Base-by-base conservation (phyloP, 2,888 invertebrate species). In the Acrocyrtus sp. region DNA sequence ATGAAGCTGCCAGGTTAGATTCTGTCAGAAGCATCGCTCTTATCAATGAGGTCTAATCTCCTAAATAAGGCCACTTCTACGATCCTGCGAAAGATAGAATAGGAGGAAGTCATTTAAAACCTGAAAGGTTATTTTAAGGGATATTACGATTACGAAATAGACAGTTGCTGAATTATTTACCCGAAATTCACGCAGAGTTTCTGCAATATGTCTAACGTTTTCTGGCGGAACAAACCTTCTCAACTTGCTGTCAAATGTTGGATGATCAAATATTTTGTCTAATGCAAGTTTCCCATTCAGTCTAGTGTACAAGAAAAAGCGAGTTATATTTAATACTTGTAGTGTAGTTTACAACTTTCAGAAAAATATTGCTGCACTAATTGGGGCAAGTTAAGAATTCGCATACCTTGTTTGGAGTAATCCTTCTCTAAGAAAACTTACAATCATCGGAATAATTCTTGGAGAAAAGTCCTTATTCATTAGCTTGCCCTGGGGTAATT, bases 401-500 rank as follows among this genome's bases (percentile, higher is more conserved):
- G 12, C 19, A 17, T 19, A 58, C 67, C 67, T 57, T 1, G 67
- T 67, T 21, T 67, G 57, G 4, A 58, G n/a, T 6, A 58, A 22
- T 2, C 67, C 67, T 19, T 67, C 67, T 17, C 50, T 34, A 6
- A 67, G 45, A 43, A 67, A 67, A 5, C 58, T 39, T 8, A 58
- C 67, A 41, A 67, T 58, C 57, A 67, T 57, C 10, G 67, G 67
- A 41, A 67, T 57, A 10, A 67, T 26, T 22, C 58, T 67, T 1
- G 67, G 67, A 1, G 67, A 48, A 58, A 58, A 67, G 41, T 67
- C 67, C 22, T 67, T 67, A 17, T 67, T 67, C 67, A 67, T 67
- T 10, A 67, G n/a, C n/a, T 39, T 57, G 19, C 27, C 51, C 21
- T 48, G 57, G 0, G 67, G 58, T 2, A 67, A 24, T 15, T 67